phyloP scores from a whole-genome alignment of 2,888 invertebrate genomes.

The Leucozona laternaria region DNA sequence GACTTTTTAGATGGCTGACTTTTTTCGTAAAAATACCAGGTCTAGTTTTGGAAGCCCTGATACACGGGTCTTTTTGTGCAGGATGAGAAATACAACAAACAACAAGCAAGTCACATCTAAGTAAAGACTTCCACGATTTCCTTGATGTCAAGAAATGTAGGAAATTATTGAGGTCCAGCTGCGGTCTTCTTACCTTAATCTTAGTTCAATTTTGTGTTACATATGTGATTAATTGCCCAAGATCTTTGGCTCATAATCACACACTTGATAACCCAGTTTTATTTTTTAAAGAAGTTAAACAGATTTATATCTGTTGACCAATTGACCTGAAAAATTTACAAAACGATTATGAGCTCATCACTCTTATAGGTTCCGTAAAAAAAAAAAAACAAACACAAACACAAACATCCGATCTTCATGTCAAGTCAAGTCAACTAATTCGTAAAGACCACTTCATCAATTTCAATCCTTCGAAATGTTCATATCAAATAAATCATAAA shows the following conservation, averaged over 20 bases:
- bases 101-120: too few species aligned
- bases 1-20: too few species aligned
- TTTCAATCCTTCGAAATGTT: slow-evolving; percentile 56
- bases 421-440: slow-evolving; percentile 13
- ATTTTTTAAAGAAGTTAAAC: not conserved
- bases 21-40: too few species aligned
- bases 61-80: too few species aligned
- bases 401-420: slow-evolving; percentile 19
- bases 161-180: too few species aligned
- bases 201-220: too few species aligned
- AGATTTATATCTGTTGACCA: not conserved
- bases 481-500: slow-evolving; percentile 48
- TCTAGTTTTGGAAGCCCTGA: too few species aligned
- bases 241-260: not conserved
- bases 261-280: not conserved
- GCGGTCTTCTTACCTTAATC: too few species aligned
- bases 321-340: not conserved
- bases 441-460: slow-evolving; percentile 54
- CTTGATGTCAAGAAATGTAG: too few species aligned
- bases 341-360: not conserved
- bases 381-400: not conserved
- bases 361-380: slow-evolving; percentile 1
- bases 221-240: too few species aligned
- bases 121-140: too few species aligned
- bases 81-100: too few species aligned